Evolutionary conservation across 2,113 vertebrate genomes (phyloP), one percentile per base, ranked within the genome.

Genomic region (Pardalotus punctatus): DNA sequence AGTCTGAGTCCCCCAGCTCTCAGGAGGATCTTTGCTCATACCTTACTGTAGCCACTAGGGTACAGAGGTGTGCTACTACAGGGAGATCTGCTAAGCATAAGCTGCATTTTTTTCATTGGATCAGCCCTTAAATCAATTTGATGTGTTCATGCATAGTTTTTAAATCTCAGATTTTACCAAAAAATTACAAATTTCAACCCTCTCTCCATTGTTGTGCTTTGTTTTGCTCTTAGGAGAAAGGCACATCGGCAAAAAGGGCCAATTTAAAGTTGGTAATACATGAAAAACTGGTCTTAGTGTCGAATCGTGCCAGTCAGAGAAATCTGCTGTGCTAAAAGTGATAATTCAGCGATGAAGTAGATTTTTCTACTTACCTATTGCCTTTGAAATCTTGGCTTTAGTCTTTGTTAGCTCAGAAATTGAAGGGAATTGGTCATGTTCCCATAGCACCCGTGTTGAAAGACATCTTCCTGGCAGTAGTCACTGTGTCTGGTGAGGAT

Each of bases 401-500:
- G 65, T 73, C 48, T 92, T 79, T 76, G 91, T 89, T 31, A 94
- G 72, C 61, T 96, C 54, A 54, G 45, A 70, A 84, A 73, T 33
- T 18, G 60, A 69, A 93, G 58, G 23, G 20, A 95, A 86, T 86
- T 82, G 93, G 66, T 72, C 71, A 56, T 14, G 70, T 62, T 96
- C 67, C 71, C 79, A 79, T 90, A 83, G 93, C 85, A 71, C 33
- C 57, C 56, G 3, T 88, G 70, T 33, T 89, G 91, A 93, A 89
- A 95, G 87, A 85, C 91, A 82, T 90, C 73, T 88, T 87, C 48
- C 87, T 96, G 84, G 86, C 40, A 4, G 28, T 13, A 47, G 81
- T 76, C 50, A n/a, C 71, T 51, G 70, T 42, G 78, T 61, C 81
- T 94, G 86, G 72, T 91, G 90, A 90, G 87, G 91, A 94, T 85